Conservation (phyloP, 2,888 invertebrate genomes). For the Caenorhabditis macrosperma region DNA sequence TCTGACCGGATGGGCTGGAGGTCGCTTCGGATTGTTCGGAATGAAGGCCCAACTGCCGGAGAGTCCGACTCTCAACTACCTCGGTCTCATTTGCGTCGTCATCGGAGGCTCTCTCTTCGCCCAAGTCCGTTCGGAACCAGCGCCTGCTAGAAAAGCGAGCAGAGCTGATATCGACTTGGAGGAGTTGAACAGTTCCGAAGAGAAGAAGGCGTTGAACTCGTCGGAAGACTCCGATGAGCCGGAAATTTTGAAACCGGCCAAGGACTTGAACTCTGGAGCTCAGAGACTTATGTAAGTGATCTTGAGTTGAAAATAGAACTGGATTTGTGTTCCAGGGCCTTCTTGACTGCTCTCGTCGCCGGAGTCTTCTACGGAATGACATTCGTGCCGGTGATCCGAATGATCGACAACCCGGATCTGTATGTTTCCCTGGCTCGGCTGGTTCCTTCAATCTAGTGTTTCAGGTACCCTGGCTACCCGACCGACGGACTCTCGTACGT, state of each 20-base stretch:
- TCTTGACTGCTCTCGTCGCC: slow-evolving; percentile 80
- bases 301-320: not conserved
- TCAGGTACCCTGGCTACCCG: slow-evolving; percentile 65
- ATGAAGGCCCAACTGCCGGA: slow-evolving; percentile 69
- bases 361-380: slow-evolving; percentile 82
- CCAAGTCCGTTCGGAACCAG: slow-evolving; percentile 64
- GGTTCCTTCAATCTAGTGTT: slow-evolving; percentile 20
- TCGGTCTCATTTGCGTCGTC: slow-evolving; percentile 74
- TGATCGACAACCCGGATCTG: slow-evolving; percentile 80
- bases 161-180: slow-evolving; percentile 28
- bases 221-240: slow-evolving; percentile 12
- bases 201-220: slow-evolving; percentile 55
- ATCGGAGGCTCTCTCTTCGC: slow-evolving; percentile 76
- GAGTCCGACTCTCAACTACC: slow-evolving; percentile 72
- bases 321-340: slow-evolving; percentile 79
- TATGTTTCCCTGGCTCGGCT: too few species aligned
- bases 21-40: slow-evolving; percentile 78
- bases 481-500: slow-evolving; percentile 80
- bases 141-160: slow-evolving; percentile 13
- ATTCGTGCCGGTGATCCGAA: slow-evolving; percentile 82
- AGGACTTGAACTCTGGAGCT: slow-evolving; percentile 43
- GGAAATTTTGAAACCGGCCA: slow-evolving; percentile 16
- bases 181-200: slow-evolving; percentile 29
- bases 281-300: slow-evolving; percentile 41
- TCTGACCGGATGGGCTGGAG: slow-evolving; percentile 80